Evolutionary conservation across 2,797 vertebrate genomes (phyloP), one percentile per base, ranked within the genome.

Genomic region (Ctenosaura bakeri): DNA sequence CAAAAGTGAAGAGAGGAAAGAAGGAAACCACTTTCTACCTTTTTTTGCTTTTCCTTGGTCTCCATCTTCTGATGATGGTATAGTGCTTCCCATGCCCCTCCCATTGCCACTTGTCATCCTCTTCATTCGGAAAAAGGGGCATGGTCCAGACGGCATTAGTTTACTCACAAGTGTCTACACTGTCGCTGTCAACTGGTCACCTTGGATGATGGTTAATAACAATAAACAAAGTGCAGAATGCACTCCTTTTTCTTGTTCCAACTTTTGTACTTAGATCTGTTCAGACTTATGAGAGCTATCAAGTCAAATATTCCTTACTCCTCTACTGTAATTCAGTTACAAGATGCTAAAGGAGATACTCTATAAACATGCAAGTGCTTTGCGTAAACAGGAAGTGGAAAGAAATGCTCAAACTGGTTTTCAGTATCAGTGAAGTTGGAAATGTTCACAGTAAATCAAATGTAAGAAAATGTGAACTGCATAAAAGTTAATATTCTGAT

Each of bases 71-170:
- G 24, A 56, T 64, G 42, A 4, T 46, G 42, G 2, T 46, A 46
- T 46, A 46, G 2, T 46, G 42, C 6, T 26, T 64, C 87, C 69
- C 74, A 0, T 29, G 42, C 64, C 0, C 42, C 18, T 14, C 87
- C 82, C 35, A 7, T 71, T 87, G 82, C 66, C 35, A 46, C 52
- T 83, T 89, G 50, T 50, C 46, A 59, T 0, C 0, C 0, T 78
- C 93, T 78, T 88, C 83, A n/a, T 66, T 38, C 0, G 0, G 54
- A 77, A 54, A 42, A 22, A 69, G n/a, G 0, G 24, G 35, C 52
- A 24, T 42, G 12, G 14, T 77, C 20, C 73, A 79, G 42, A 46
- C 4, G 42, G 54, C 18, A 14, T 32, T 62, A 24, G 22, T 89
- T 77, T 77, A 24, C 18, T 80, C 18, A 35, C 22, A 0, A 0